Evolutionary conservation across 2,113 vertebrate species (phyloP).

Genomic region (Capreolus pygargus): DNA sequence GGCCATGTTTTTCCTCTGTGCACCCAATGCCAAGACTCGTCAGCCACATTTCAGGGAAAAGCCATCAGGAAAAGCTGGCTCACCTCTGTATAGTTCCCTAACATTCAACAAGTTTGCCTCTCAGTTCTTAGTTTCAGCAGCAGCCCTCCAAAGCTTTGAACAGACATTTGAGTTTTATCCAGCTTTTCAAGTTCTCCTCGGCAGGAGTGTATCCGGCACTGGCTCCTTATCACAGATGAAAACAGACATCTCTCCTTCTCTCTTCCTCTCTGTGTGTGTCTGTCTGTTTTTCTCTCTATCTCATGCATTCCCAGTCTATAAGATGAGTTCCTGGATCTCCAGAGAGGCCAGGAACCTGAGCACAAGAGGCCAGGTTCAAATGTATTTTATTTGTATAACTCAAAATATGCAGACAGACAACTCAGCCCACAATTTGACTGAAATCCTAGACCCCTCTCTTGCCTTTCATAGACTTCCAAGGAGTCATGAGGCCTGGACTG

Average conservation of each 20-base stretch:
- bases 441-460: background rate
- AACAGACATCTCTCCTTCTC: background rate
- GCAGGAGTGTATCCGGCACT: background rate
- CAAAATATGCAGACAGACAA: background rate
- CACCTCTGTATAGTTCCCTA: rapidly evolving
- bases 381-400: background rate
- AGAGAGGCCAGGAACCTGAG: background rate
- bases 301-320: no score
- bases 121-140: background rate
- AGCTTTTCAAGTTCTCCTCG: background rate
- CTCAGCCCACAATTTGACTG: background rate
- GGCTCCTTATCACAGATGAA: background rate
- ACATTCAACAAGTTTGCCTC: background rate
- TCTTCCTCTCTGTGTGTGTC: background rate
- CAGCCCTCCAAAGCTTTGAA: background rate
- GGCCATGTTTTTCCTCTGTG: background rate
- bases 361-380: background rate
- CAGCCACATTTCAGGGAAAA: background rate
- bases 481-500: background rate
- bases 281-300: background rate
- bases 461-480: background rate
- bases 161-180: background rate
- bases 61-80: background rate
- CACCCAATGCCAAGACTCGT: background rate
- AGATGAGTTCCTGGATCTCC: background rate